Base-by-base conservation (phyloP, 2,113 vertebrate species). In the Mesitornis unicolor region DNA sequence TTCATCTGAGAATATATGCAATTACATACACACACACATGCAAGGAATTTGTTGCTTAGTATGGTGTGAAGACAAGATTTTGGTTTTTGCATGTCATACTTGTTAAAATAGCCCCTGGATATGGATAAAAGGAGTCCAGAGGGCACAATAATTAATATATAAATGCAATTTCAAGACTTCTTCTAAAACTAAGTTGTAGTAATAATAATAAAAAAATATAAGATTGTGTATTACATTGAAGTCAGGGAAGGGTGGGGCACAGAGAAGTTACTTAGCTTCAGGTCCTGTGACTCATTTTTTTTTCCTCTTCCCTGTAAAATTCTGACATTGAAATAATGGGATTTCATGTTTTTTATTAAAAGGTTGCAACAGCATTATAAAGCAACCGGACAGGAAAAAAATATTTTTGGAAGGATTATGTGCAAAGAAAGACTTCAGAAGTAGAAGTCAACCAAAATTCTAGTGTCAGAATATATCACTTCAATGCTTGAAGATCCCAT, bases 231-330 rank as follows among this genome's bases (percentile, higher is more conserved):
- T 84, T 45, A 64, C 18, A 68, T 2, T 50, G 24, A 35, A 60
- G 6, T 2, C 7, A 43, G 28, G 4, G 4, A 3, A 74, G 4
- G 20, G 2, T 1, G 0, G 2, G 4, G 2, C 18, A 71, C 9
- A 31, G 18, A 57, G 8, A 61, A 56, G 31, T 33, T 33, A 2
- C 16, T 87, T 69, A 74, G 6, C 10, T 53, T 65, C 70, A 61
- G 5, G 6, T 75, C 6, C 21, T 18, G 22, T 19, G 6, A 36
- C 36, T 70, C 31, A 87, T 51, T 7, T 53, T 87, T 47, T 22
- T 76, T 59, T 91, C 77, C 17, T 73, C 2, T 51, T 77, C 81
- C 20, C 6, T 81, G 9, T 25, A 22, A 82, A 73, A 42, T 51
- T 1, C 5, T 70, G 13, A 33, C 2, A 3, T 22, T 60, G 74